Evolutionary conservation across 2,888 invertebrate genomes (phyloP), one percentile per base, ranked within the genome.

Genomic region (Coelogynopora nodosa): DNA sequence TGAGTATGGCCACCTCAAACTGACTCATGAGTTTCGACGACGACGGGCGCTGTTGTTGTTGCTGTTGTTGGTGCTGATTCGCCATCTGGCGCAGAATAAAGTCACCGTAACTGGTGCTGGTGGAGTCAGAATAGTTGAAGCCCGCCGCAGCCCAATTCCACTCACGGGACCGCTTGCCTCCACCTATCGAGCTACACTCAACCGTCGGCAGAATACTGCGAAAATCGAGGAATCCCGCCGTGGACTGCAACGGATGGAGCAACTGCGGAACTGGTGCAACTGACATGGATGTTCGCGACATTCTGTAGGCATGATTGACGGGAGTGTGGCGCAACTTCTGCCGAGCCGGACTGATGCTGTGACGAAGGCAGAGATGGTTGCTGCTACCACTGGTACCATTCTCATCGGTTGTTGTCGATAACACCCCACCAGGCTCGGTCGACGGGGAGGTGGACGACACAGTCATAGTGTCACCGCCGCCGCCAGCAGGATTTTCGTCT

Each of bases 1-100:
- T 74, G 18, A 5, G 5, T 10, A 74, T 74, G 18, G 74, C 74
- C 23, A 26, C 74, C 74, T 74, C 74, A 74, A 74, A 74, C 74
- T 74, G 5, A 5, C 10, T 74, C 74, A 74, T 2, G 18, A 74
- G 27, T 2, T 26, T 10, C 23, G 74, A 74, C 2, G 74, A 74
- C 2, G 74, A 74, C 18, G 74, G 74, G 5, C 74, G 5, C 2
- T 18, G 10, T 13, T 5, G 10, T 18, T 5, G 10, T n/a, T n/a
- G n/a, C n/a, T n/a, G n/a, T n/a, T n/a, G n/a, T n/a, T n/a, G n/a
- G n/a, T n/a, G n/a, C n/a, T 18, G 5, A 49, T 5, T 49, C 5
- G 74, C 23, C 74, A 74, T 74, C 74, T 74, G 74, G 2, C 74
- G 74, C 5, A 74, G 74, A 26, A 74, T 74, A 26, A 74, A 74